These are phyloP conservation scores for Lasiurus cinereus DNA, from an alignment of 2,113 vertebrate species.

Conservation along the genomic window DNA sequence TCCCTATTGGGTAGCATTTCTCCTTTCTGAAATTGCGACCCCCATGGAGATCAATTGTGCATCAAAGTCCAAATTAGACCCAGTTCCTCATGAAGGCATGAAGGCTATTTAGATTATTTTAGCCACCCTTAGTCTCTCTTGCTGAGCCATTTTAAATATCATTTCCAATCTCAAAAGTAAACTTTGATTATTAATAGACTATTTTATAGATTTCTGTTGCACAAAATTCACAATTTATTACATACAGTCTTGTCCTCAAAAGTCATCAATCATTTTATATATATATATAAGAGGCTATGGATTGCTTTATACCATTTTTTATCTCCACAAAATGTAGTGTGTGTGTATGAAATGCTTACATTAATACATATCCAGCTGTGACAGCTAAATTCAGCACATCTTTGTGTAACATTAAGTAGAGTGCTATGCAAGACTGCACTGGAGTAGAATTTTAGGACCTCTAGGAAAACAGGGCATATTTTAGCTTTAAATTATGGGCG, in stretches of 20 bases:
- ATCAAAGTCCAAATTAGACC: neutral
- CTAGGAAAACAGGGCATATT: conserved; percentile 10
- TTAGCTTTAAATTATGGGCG: neutral
- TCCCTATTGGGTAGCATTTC: neutral
- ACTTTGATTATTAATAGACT: neutral
- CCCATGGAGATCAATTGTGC: neutral
- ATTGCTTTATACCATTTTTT: neutral
- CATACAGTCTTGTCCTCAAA: neutral
- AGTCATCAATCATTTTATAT: neutral
- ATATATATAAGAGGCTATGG: neutral
- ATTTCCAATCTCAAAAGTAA: neutral
- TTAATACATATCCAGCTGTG: conserved; percentile 68
- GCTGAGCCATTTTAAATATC: neutral
- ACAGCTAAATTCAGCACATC: conserved; percentile 69
- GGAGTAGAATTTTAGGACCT: conserved; percentile 47
- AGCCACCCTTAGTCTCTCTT: neutral
- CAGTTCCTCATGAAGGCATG: neutral
- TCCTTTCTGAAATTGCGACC: neutral
- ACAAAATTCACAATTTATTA: neutral
- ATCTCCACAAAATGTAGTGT: neutral
- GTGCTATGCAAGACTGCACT: conserved; percentile 1
- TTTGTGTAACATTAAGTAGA: conserved; percentile 56
- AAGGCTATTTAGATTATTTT: neutral
- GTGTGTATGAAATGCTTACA: conserved; percentile 60
- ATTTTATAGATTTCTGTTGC: neutral